Evolutionary conservation across 2,113 vertebrate genomes (phyloP).

Genomic region (Triplophysa siluroides): DNA sequence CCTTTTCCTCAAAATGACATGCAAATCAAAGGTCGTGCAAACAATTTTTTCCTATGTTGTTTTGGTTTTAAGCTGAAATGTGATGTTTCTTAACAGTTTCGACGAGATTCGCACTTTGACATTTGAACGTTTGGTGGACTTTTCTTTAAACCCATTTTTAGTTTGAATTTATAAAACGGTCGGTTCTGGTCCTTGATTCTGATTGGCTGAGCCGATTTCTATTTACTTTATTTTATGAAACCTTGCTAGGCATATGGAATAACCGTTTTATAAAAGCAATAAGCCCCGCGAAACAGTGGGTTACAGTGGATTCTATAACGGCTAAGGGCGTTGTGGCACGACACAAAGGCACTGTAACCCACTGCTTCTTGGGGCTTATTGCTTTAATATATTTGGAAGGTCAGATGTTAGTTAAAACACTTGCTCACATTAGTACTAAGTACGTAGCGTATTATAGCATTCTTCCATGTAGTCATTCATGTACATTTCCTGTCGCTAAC

Average conservation of each 20-base stretch:
- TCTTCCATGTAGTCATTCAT: neutral
- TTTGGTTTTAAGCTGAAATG: neutral
- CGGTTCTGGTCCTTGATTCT: neutral
- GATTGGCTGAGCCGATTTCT: too few relatives aligned
- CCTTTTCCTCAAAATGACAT: neutral
- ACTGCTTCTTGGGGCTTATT: too few relatives aligned
- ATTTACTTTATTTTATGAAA: too few relatives aligned
- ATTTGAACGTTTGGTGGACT: constrained; percentile 19
- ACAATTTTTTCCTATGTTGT: neutral
- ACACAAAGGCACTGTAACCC: too few relatives aligned
- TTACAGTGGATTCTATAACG: too few relatives aligned
- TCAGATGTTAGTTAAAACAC: too few relatives aligned
- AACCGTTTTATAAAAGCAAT: too few relatives aligned
- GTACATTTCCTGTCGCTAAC: neutral
- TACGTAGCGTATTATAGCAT: neutral
- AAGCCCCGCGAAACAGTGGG: too few relatives aligned
- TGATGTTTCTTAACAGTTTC: neutral
- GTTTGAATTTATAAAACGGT: neutral
- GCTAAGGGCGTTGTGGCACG: too few relatives aligned
- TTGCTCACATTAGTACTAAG: too few relatives aligned
- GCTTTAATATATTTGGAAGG: too few relatives aligned
- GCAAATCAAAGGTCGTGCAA: neutral
- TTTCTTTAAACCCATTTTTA: neutral
- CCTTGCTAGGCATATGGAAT: too few relatives aligned
- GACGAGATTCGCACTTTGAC: neutral